A percentile compares a stretch with the other conserved stretches of the same genome.
Evolutionary conservation across 2,797 vertebrate species (phyloP).

Genomic region (Malacoraja senta): DNA sequence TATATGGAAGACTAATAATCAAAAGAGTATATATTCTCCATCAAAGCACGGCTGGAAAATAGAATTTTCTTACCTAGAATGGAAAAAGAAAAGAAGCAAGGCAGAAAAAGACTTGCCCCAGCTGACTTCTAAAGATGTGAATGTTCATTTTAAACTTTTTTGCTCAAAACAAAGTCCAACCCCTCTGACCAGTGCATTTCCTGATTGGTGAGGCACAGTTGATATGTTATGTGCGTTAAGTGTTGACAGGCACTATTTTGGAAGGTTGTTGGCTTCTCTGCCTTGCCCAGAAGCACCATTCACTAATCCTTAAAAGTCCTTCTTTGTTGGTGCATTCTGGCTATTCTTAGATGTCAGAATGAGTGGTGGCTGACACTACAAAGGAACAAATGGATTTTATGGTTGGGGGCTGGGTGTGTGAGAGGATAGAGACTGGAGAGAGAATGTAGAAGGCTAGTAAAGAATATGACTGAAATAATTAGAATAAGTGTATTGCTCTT

Average conservation of each 20-base stretch:
- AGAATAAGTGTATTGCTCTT: neutral
- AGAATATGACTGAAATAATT: neutral
- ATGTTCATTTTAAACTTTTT: neutral
- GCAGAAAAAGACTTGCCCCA: too few relatives aligned
- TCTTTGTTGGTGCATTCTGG: neutral
- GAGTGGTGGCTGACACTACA: neutral
- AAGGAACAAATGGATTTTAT: neutral
- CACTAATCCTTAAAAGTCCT: conserved; percentile 33
- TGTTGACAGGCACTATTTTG: neutral
- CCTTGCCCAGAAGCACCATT: neutral
- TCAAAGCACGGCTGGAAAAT: neutral
- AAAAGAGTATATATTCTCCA: neutral
- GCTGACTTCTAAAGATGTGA: neutral
- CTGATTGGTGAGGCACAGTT: conserved; percentile 19
- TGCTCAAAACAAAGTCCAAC: conserved; percentile 11
- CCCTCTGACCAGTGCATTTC: neutral
- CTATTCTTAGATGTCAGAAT: conserved; percentile 18
- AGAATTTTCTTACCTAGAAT: neutral
- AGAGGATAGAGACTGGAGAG: neutral
- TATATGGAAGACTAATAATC: neutral
- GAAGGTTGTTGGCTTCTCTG: conserved; percentile 16
- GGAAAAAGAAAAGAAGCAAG: neutral
- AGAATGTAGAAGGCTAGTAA: neutral
- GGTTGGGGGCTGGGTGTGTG: neutral
- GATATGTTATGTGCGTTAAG: neutral